These are phyloP conservation scores for Embidobia sp. DNA, from an alignment of 2,888 invertebrate species.

Conservation along the genomic window DNA sequence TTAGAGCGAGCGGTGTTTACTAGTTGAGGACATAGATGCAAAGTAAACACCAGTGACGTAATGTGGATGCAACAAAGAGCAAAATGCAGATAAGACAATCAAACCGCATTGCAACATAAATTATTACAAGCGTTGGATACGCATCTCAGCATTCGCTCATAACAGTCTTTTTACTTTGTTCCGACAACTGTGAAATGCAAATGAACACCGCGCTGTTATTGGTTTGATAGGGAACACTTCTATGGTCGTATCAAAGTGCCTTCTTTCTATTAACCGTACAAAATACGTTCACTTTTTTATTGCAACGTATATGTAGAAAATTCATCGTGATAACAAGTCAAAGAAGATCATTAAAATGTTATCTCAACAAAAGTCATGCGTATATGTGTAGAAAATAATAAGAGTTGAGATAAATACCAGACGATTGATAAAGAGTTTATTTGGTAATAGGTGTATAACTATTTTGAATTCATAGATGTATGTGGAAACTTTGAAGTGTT, in stretches of 20 bases:
- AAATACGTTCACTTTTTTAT: conserved; percentile 10
- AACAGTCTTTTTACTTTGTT: background rate
- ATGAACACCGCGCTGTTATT: conserved; percentile 1
- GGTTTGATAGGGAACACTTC: background rate
- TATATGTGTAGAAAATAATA: conserved; percentile 30
- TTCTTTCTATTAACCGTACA: background rate
- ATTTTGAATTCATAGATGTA: too few species aligned
- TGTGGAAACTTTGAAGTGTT: too few species aligned
- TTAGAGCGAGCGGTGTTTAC: conserved; percentile 8
- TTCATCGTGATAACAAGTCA: conserved; percentile 24
- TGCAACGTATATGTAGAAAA: conserved; percentile 4
- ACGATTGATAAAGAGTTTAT: conserved; percentile 5
- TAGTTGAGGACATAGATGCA: background rate
- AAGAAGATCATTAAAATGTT: conserved; percentile 27
- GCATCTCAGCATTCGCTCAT: background rate
- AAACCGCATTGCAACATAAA: conserved; percentile 9
- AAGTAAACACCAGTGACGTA: conserved; percentile 16
- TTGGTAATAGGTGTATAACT: conserved; percentile 30
- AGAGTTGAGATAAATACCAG: conserved; percentile 9
- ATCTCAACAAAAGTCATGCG: conserved; percentile 24
- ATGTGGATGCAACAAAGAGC: background rate
- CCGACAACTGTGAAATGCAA: background rate
- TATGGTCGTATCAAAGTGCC: background rate
- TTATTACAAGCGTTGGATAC: background rate
- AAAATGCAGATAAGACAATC: conserved; percentile 4